Conservation (phyloP, 2,113 vertebrate genomes). For the Rhinichthys klamathensis region DNA sequence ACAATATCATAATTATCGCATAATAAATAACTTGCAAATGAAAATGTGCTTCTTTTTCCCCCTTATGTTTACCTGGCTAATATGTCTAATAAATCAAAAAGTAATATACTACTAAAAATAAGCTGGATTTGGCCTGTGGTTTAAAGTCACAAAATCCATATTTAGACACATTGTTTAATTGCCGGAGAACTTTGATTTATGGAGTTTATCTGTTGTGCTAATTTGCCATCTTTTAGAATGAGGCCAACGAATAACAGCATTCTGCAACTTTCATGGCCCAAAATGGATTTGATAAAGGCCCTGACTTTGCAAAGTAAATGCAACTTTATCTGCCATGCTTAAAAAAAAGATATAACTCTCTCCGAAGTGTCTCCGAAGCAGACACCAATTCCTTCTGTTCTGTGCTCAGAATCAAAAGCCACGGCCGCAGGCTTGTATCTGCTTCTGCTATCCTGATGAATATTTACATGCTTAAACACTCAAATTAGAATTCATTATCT, state of each 20-base stretch:
- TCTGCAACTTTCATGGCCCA: slow-evolving; percentile 25
- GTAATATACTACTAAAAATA: not conserved
- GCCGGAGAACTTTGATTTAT: not conserved
- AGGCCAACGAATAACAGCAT: slow-evolving; percentile 16
- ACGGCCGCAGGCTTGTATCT: slow-evolving; percentile 72
- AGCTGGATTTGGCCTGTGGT: not conserved
- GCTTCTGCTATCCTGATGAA: slow-evolving; percentile 74
- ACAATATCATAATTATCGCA: too few relatives aligned
- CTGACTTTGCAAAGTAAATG: slow-evolving; percentile 37
- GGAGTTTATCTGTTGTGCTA: slow-evolving; percentile 17
- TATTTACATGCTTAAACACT: slow-evolving; percentile 80
- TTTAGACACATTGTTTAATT: not conserved
- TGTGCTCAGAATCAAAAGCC: slow-evolving; percentile 61
- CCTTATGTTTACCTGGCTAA: not conserved
- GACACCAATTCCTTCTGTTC: slow-evolving; percentile 58
- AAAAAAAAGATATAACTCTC: slow-evolving; percentile 53
- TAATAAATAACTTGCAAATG: too few relatives aligned
- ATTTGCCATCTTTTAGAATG: not conserved
- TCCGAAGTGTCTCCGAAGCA: slow-evolving; percentile 66
- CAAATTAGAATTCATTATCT: slow-evolving; percentile 81
- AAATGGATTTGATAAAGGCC: slow-evolving; percentile 52
- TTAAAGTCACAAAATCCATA: not conserved
- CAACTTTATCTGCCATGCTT: slow-evolving; percentile 41
- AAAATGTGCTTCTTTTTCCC: not conserved
- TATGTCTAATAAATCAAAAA: not conserved